phyloP scores from a whole-genome alignment of 2,888 invertebrate genomes.

The Eristalis pertinax region DNA sequence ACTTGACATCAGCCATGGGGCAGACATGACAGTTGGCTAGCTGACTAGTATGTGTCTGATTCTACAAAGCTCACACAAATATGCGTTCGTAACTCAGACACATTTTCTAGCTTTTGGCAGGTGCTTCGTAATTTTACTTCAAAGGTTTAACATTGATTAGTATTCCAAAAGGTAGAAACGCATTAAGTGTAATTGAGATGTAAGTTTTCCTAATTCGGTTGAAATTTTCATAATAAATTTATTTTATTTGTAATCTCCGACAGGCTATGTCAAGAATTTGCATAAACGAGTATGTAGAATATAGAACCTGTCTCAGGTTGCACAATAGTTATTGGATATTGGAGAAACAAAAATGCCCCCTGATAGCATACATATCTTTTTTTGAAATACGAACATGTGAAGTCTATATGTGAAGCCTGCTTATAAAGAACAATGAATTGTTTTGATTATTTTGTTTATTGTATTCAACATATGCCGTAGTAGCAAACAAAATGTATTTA shows the following conservation, averaged over 20 bases:
- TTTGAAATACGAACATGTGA: too few species aligned
- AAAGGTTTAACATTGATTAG: conserved; percentile 55
- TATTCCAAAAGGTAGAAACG: conserved; percentile 48
- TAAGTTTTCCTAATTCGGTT: conserved; percentile 56
- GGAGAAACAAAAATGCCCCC: too few species aligned
- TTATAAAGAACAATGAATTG: too few species aligned
- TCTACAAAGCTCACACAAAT: conserved; percentile 11
- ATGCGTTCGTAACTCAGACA: conserved; percentile 6
- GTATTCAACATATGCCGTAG: background rate
- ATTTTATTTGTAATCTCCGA: conserved; percentile 9
- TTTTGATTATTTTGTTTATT: too few species aligned
- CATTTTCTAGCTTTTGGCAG: conserved; percentile 44
- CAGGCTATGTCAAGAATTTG: conserved; percentile 25
- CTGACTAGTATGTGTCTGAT: background rate
- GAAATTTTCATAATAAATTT: conserved; percentile 25
- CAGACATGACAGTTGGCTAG: conserved; percentile 51
- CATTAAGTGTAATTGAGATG: conserved; percentile 59
- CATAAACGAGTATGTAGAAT: background rate
- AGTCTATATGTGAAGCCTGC: too few species aligned
- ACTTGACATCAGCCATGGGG: conserved; percentile 55
- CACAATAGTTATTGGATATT: too few species aligned
- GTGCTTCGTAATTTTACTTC: conserved; percentile 33
- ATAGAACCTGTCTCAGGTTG: too few species aligned
- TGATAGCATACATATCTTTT: too few species aligned
- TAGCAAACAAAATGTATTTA: background rate